Percentiles rank a stretch among this genome's conserved stretches.
Conservation (phyloP, 2,797 vertebrate species). For the Garrulus glandarius region DNA sequence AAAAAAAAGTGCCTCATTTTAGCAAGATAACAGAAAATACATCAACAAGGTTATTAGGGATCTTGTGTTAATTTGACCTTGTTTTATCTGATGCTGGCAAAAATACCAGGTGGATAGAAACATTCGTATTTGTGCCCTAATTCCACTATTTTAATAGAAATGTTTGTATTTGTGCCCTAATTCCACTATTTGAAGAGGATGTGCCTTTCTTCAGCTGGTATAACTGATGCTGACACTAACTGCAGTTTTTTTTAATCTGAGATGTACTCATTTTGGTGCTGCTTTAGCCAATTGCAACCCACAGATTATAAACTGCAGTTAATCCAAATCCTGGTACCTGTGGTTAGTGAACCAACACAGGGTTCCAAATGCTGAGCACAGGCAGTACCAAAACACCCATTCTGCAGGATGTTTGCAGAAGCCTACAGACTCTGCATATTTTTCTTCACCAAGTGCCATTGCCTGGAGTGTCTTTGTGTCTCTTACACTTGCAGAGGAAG, state of each 20-base stretch:
- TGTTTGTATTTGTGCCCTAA: neutral
- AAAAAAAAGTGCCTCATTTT: neutral
- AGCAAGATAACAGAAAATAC: neutral
- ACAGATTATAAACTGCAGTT: neutral
- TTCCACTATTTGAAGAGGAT: neutral
- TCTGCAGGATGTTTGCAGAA: neutral
- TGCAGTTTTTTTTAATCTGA: neutral
- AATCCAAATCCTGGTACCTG: neutral
- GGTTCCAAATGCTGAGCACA: neutral
- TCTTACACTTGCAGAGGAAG: neutral
- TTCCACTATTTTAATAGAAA: neutral
- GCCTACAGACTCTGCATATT: neutral
- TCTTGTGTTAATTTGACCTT: slow-evolving; percentile 5
- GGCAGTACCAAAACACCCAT: neutral
- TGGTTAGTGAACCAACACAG: neutral
- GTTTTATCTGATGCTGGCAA: neutral
- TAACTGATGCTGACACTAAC: neutral
- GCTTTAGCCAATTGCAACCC: neutral
- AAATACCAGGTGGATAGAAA: neutral
- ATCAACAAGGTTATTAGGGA: neutral
- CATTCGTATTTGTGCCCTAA: neutral
- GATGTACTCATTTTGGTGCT: neutral
- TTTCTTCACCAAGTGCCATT: slow-evolving; percentile 48
- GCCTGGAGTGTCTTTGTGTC: neutral
- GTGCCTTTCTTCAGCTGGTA: slow-evolving; percentile 26